Conservation (phyloP, 2,888 invertebrate species). For the Axea sp. region DNA sequence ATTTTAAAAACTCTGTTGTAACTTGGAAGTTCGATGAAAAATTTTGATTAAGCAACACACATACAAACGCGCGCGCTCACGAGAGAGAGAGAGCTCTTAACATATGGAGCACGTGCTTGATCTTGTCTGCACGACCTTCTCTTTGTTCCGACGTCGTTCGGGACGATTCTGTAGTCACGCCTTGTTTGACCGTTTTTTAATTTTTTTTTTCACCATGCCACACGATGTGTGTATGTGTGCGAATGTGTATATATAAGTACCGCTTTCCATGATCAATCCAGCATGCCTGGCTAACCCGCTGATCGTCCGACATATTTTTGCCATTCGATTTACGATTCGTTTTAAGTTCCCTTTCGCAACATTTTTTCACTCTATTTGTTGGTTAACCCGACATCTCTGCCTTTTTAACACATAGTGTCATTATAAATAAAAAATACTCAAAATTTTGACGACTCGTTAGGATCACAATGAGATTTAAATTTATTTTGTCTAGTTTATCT, state of each 20-base stretch:
- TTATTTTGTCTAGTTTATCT: conserved; percentile 14
- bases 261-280: conserved; percentile 32
- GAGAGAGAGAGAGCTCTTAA: conserved; percentile 23
- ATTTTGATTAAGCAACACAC: conserved; percentile 10
- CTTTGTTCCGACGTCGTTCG: conserved; percentile 29
- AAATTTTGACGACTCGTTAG: conserved; percentile 21
- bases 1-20: background rate
- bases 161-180: conserved; percentile 31
- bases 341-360: conserved; percentile 42
- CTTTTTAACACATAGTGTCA: conserved; percentile 34
- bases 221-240: background rate
- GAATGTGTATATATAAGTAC: conserved; percentile 1
- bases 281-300: conserved; percentile 30
- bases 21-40: conserved; percentile 3
- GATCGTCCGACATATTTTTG: conserved; percentile 48
- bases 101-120: conserved; percentile 44
- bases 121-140: conserved; percentile 37
- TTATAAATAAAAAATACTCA: conserved; percentile 46
- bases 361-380: conserved; percentile 36
- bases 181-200: conserved; percentile 31
- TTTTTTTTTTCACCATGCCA: conserved; percentile 26
- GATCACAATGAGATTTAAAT: conserved; percentile 5
- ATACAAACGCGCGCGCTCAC: background rate
- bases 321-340: conserved; percentile 63
- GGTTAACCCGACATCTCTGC: conserved; percentile 12